Conservation (phyloP, 1,140 invertebrate genomes). For the Bombyx mori region ASM3026992v2 NC_085116.1:11366001-11366500, state of each 20-base stretch:
- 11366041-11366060: slow-evolving; percentile 63
- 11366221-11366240: neutral
- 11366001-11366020: slow-evolving; percentile 61
- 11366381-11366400: slow-evolving; percentile 68
- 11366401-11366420: slow-evolving; percentile 64
- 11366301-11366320: slow-evolving; percentile 9
- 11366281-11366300: neutral
- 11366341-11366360: slow-evolving; percentile 23
- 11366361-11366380: slow-evolving; percentile 56
- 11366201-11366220: neutral
- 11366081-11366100: slow-evolving; percentile 60
- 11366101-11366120: slow-evolving; percentile 45
- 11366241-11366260: slow-evolving; percentile 2
- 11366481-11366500: slow-evolving; percentile 67
- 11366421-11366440: slow-evolving; percentile 65
- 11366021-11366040: slow-evolving; percentile 55
- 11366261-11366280: too few species aligned
- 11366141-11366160: slow-evolving; percentile 28
- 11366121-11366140: slow-evolving; percentile 36
- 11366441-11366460: slow-evolving; percentile 70
- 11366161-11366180: slow-evolving; percentile 3
- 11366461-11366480: slow-evolving; percentile 65
- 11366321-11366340: slow-evolving; percentile 20
- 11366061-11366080: slow-evolving; percentile 60
- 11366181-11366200: neutral